A percentile compares a stretch with the other conserved stretches of the same genome.
Evolutionary conservation across 2,888 invertebrate species (phyloP).

Genomic region (Heteromurus nitidus): DNA sequence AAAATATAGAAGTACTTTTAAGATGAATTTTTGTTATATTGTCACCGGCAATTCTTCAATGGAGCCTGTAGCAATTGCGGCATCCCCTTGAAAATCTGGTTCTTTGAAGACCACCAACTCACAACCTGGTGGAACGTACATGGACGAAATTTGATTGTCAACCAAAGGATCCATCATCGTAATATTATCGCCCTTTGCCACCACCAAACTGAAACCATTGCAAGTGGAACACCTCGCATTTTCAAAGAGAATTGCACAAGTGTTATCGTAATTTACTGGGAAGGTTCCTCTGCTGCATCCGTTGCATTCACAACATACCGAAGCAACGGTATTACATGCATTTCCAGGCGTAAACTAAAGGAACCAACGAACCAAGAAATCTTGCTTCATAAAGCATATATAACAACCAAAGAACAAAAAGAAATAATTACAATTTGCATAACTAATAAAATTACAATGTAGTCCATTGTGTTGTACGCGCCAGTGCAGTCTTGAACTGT

Average conservation of each 20-base stretch:
- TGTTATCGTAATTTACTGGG: background rate
- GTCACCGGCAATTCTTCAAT: constrained; percentile 17
- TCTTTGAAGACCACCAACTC: constrained; percentile 32
- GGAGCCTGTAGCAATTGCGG: constrained; percentile 19
- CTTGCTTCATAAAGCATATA: background rate
- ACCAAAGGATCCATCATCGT: constrained; percentile 5
- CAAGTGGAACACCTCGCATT: constrained; percentile 32
- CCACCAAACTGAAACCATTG: constrained; percentile 31
- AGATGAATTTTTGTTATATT: background rate
- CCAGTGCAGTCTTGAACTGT: constrained; percentile 29
- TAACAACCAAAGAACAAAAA: background rate
- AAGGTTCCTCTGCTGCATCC: constrained; percentile 26
- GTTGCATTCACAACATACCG: constrained; percentile 57
- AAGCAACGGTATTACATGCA: background rate
- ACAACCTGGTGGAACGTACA: constrained; percentile 52
- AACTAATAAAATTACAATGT: constrained; percentile 1
- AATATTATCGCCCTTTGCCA: constrained; percentile 25
- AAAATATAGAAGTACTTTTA: background rate
- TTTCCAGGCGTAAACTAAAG: background rate
- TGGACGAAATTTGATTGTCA: constrained; percentile 51
- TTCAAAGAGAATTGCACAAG: constrained; percentile 57
- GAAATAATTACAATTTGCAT: background rate
- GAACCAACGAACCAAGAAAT: background rate
- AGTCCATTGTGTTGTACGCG: background rate
- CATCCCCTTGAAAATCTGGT: constrained; percentile 36